These are phyloP conservation scores for Drosophila ironensis DNA, from an alignment of 1,140 invertebrate species.

Conservation along the genomic window DNA sequence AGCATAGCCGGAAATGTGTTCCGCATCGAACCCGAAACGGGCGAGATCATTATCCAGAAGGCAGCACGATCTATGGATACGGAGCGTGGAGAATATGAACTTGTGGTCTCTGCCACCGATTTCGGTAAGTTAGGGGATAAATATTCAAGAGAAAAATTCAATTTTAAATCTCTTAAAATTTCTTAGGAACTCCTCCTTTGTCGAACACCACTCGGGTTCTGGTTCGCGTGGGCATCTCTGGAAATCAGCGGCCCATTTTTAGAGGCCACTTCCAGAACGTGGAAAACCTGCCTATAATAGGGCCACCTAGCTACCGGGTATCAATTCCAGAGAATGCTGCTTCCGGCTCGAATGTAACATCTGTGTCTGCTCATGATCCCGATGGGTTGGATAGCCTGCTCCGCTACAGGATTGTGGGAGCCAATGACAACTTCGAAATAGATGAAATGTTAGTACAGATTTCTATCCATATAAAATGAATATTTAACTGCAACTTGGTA, in stretches of 20 bases:
- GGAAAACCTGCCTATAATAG: slow-evolving; percentile 83
- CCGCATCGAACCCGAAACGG: slow-evolving; percentile 86
- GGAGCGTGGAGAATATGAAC: slow-evolving; percentile 88
- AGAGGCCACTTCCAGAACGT: slow-evolving; percentile 86
- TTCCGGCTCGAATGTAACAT: slow-evolving; percentile 87
- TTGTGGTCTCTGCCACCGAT: slow-evolving; percentile 88
- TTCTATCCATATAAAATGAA: neutral
- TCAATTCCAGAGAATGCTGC: slow-evolving; percentile 88
- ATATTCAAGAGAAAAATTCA: neutral
- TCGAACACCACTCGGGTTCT: slow-evolving; percentile 86
- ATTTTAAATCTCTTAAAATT: slow-evolving; percentile 1
- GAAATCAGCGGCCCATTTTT: slow-evolving; percentile 90
- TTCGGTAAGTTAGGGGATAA: slow-evolving; percentile 83
- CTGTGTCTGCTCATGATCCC: slow-evolving; percentile 88
- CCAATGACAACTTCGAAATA: slow-evolving; percentile 91
- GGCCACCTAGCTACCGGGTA: slow-evolving; percentile 87
- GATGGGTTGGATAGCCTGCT: slow-evolving; percentile 88
- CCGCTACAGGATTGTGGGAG: slow-evolving; percentile 89
- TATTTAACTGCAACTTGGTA: neutral
- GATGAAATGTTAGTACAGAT: slow-evolving; percentile 85
- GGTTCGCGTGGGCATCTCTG: slow-evolving; percentile 88
- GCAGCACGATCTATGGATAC: slow-evolving; percentile 88
- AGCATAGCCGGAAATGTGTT: slow-evolving; percentile 85
- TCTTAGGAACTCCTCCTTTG: slow-evolving; percentile 84
- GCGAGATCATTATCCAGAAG: slow-evolving; percentile 86